Conservation (phyloP, 64 coral and sea anemone species). For the Dendronephthya gigantea region DNA sequence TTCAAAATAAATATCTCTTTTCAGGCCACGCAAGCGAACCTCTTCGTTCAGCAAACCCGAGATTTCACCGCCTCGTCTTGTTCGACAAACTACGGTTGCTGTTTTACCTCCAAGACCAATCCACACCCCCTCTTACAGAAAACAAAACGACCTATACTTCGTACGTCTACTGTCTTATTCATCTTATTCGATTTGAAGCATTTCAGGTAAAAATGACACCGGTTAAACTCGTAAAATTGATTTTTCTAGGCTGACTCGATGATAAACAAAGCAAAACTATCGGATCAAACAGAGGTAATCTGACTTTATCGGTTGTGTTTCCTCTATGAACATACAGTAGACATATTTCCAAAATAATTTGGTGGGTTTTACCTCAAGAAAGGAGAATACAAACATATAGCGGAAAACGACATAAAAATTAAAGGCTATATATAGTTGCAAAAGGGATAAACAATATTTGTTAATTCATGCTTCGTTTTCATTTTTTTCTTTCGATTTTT, state of each 20-base stretch:
- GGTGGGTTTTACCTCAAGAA: no score
- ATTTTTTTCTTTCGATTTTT: not conserved
- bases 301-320: not conserved
- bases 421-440: no score
- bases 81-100: not conserved
- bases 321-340: not conserved
- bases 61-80: not conserved
- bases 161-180: not conserved
- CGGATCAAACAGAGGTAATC: not conserved
- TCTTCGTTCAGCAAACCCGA: not conserved
- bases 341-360: no score
- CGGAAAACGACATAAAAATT: no score
- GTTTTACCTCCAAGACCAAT: not conserved
- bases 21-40: not conserved
- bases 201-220: not conserved
- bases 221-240: not conserved
- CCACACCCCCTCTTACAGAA: not conserved
- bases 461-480: no score
- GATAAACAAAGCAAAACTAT: not conserved
- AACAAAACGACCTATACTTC: not conserved
- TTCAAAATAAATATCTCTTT: no score
- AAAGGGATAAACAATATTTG: no score
- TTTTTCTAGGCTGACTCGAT: constrained; percentile 1
- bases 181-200: not conserved
- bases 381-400: no score